Base-by-base conservation (phyloP, 2,888 invertebrate genomes). In the Halictus quadricinctus region DNA sequence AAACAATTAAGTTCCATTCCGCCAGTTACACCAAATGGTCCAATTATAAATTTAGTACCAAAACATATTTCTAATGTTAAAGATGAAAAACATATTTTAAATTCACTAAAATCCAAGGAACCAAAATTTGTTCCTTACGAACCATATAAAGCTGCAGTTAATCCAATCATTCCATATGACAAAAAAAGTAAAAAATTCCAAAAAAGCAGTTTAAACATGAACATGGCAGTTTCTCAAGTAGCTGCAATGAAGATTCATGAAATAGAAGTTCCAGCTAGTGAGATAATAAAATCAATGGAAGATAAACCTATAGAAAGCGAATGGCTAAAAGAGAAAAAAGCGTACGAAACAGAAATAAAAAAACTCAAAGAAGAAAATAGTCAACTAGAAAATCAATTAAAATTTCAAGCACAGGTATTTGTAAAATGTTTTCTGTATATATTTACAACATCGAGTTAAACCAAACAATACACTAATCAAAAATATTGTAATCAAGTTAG, bases 71-170 rank as follows among this genome's bases (percentile, higher is more conserved):
- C 95, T 79, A 95, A 95, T 25, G 95, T 96, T 70, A 96, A 96
- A 89, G 96, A 96, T 90, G 95, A 95, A 75, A 95, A 91, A 66
- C 91, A 91, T 76, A 90, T 94, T 46, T 85, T 93, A 7, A 91
- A 90, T 86, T 93, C 94, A 76, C 94, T 96, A 18, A 97, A 96
- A 91, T 94, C 95, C 0, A 95, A 96, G 91, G 97, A 97, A 88
- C 97, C 98, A 0, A 98, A 97, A 93, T 98, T 98, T 94, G 96
- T 98, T 58, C 98, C 98, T 0, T 98, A 97, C 90, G 98, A 98
- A 92, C 98, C 98, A 0, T 98, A 98, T 92, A 97, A 98, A 92
- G 98, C 97, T 25, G 98, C 98, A 76, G 97, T 98, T 0, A 97
- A 97, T 92, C 97, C 97, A 12, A 97, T 98, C 86, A 95, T 97